These are phyloP conservation scores for Poecilia velifera DNA, from an alignment of 2,797 vertebrate genomes.

Conservation along the genomic window DNA sequence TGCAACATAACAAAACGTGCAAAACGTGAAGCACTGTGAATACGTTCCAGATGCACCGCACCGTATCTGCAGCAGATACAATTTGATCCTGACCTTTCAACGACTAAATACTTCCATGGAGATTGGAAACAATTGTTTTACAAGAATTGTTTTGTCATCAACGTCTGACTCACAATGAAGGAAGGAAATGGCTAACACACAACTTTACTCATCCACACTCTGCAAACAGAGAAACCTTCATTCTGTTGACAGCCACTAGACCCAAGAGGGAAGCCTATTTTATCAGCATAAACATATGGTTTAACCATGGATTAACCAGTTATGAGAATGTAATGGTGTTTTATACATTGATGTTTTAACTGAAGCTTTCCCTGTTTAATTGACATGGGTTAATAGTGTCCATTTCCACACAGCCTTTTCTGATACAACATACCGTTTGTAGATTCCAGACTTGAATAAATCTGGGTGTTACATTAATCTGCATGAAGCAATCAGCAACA, in stretches of 20 bases:
- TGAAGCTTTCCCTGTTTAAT: not conserved
- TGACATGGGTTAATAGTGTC: too few species aligned
- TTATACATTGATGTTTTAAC: not conserved
- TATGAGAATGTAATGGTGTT: not conserved
- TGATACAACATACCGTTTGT: not conserved
- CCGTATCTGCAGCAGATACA: not conserved
- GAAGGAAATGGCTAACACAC: not conserved
- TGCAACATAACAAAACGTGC: not conserved
- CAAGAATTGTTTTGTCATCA: not conserved
- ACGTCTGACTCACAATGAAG: not conserved
- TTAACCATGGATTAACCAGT: not conserved
- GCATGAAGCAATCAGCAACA: not conserved
- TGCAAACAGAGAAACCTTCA: not conserved
- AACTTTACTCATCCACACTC: not conserved
- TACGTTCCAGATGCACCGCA: not conserved
- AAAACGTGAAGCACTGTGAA: not conserved
- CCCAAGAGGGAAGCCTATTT: not conserved
- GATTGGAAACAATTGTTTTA: not conserved
- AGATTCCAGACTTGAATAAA: constrained; percentile 4
- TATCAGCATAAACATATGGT: not conserved
- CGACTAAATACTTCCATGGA: not conserved
- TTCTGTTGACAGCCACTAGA: not conserved
- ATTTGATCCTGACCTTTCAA: not conserved
- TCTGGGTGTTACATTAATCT: constrained; percentile 1
- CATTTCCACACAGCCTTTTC: constrained; percentile 1